These are phyloP conservation scores for Morpho achilles DNA, from an alignment of 2,888 invertebrate species.

Conservation along the genomic window DNA sequence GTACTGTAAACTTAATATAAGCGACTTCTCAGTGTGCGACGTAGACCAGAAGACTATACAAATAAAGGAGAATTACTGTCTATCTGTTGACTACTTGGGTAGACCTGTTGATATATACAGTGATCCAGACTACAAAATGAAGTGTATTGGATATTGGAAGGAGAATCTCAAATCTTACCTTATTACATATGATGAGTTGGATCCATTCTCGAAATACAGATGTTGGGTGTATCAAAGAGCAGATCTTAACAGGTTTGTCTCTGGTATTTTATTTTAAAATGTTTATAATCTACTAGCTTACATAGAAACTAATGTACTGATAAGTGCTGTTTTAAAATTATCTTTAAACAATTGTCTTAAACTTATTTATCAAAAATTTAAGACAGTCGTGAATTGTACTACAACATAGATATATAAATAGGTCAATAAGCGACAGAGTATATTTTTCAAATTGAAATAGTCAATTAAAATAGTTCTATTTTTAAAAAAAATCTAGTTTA, in stretches of 20 bases:
- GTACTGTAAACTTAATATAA: slow-evolving; percentile 95
- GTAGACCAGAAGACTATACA: slow-evolving; percentile 96
- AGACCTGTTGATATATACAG: slow-evolving; percentile 97
- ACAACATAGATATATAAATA: too few relatives aligned
- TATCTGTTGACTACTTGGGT: slow-evolving; percentile 97
- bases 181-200: slow-evolving; percentile 96
- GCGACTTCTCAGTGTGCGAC: slow-evolving; percentile 97
- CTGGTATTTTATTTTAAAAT: too few relatives aligned
- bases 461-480: too few relatives aligned
- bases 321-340: too few relatives aligned
- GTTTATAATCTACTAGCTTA: slow-evolving; percentile 53
- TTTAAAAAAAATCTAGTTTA: too few relatives aligned
- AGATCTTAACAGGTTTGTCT: slow-evolving; percentile 88
- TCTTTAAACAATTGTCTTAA: too few relatives aligned
- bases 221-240: slow-evolving; percentile 99
- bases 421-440: too few relatives aligned
- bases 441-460: too few relatives aligned
- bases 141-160: slow-evolving; percentile 98
- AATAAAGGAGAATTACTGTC: slow-evolving; percentile 96
- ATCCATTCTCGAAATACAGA: slow-evolving; percentile 96
- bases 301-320: too few relatives aligned
- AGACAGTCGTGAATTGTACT: too few relatives aligned
- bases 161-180: slow-evolving; percentile 98
- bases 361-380: too few relatives aligned
- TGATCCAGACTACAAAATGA: slow-evolving; percentile 97